Evolutionary conservation across 2,888 invertebrate genomes (phyloP).

Genomic region (Campopleginae sp.): DNA sequence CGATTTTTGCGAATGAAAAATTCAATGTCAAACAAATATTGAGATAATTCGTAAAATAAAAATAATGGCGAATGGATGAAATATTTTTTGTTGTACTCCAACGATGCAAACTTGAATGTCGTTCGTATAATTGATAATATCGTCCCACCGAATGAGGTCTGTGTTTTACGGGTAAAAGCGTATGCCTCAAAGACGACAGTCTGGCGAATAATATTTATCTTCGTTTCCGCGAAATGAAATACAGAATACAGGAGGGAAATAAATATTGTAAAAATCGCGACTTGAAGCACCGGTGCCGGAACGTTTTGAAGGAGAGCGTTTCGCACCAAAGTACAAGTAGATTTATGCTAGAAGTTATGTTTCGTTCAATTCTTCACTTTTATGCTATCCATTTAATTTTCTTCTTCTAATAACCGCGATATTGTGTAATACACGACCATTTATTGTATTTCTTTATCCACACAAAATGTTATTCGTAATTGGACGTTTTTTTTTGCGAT

Average conservation of each 20-base stretch:
- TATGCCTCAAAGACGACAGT: slow-evolving; percentile 59
- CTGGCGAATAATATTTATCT: slow-evolving; percentile 48
- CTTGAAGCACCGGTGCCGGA: slow-evolving; percentile 68
- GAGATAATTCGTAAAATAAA: too few species aligned
- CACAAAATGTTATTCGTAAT: slow-evolving; percentile 52
- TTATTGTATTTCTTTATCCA: slow-evolving; percentile 41
- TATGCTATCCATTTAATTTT: slow-evolving; percentile 71
- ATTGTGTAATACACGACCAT: slow-evolving; percentile 52
- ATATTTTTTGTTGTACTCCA: too few species aligned
- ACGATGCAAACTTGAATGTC: too few species aligned
- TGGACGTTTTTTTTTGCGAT: slow-evolving; percentile 46
- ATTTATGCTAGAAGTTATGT: slow-evolving; percentile 72
- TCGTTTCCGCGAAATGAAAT: slow-evolving; percentile 25
- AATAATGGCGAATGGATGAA: too few species aligned
- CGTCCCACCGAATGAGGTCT: slow-evolving; percentile 59
- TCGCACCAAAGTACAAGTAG: slow-evolving; percentile 76
- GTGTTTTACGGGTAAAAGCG: slow-evolving; percentile 51
- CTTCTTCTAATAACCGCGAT: slow-evolving; percentile 72
- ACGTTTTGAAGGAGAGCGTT: slow-evolving; percentile 45
- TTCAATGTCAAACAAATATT: too few species aligned
- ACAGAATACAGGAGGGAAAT: slow-evolving; percentile 10
- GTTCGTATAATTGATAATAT: slow-evolving; percentile 39
- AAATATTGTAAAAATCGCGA: slow-evolving; percentile 67
- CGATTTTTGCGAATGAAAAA: too few species aligned
- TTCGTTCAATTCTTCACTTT: slow-evolving; percentile 68